A percentile compares a stretch with the other conserved stretches of the same genome.
These are phyloP conservation scores for Lycia hirtaria DNA, from an alignment of 2,888 invertebrate genomes.

Conservation along the genomic window DNA sequence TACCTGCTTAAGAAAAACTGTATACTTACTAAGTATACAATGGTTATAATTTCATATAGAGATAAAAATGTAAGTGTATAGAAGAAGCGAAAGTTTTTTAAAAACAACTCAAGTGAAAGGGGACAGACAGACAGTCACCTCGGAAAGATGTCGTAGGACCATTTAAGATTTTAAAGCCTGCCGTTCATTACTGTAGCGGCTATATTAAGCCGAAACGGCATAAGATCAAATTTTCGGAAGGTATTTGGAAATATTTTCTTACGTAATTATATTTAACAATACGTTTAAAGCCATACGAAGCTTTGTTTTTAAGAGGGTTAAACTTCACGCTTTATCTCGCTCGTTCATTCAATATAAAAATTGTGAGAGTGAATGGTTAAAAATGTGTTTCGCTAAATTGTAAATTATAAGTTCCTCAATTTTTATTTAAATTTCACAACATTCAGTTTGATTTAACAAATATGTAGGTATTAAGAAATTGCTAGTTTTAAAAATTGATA, in stretches of 20 bases:
- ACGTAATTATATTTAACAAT: not conserved
- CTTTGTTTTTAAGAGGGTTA: no score
- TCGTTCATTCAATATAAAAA: no score
- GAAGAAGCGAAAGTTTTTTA: constrained; percentile 11
- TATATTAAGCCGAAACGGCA: not conserved
- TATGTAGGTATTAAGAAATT: no score
- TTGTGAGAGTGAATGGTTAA: no score
- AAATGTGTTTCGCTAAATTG: no score
- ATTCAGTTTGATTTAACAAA: no score
- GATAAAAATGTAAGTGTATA: not conserved
- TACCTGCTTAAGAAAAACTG: not conserved
- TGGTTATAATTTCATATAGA: not conserved
- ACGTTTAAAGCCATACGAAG: not conserved
- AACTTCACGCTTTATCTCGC: no score
- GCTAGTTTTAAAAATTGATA: no score
- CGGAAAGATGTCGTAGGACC: constrained; percentile 17
- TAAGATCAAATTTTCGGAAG: not conserved
- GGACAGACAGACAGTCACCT: constrained; percentile 17
- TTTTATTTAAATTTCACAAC: no score
- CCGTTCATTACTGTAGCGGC: not conserved
- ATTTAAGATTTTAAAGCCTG: constrained; percentile 5
- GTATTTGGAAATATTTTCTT: not conserved
- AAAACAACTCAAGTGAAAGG: constrained; percentile 21
- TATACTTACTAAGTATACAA: not conserved
- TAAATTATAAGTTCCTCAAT: no score